A percentile compares a stretch with the other conserved stretches of the same genome.
These are phyloP conservation scores for Apus apus DNA, from an alignment of 2,113 vertebrate genomes.

Conservation along the genomic window DNA sequence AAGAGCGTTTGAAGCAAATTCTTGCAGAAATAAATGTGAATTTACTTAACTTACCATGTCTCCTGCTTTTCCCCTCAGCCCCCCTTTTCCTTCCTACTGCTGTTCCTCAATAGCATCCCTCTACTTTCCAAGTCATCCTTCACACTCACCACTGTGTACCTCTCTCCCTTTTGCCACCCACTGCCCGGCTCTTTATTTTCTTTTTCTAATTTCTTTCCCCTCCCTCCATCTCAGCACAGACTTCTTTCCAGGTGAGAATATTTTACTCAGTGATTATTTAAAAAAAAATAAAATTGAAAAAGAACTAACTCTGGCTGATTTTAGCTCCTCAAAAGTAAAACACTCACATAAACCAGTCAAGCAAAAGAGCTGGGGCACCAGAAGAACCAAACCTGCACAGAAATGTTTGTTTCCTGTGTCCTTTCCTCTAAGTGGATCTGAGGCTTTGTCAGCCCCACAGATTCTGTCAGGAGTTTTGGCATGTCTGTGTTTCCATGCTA, in stretches of 20 bases:
- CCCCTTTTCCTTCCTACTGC: conserved; percentile 62
- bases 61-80: conserved; percentile 62
- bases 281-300: background rate
- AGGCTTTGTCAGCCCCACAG: background rate
- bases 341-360: background rate
- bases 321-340: background rate
- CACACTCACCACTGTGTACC: conserved; percentile 44
- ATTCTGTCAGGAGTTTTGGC: background rate
- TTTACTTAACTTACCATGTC: conserved; percentile 76
- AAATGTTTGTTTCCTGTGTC: background rate
- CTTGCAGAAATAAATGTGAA: conserved; percentile 74
- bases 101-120: conserved; percentile 65
- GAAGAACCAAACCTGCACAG: background rate
- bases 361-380: background rate
- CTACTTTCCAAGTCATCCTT: conserved; percentile 65
- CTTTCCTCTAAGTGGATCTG: background rate
- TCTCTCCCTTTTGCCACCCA: conserved; percentile 50
- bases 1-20: conserved; percentile 68
- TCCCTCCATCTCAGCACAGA: conserved; percentile 31
- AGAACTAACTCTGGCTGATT: background rate
- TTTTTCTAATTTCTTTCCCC: conserved; percentile 48
- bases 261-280: background rate
- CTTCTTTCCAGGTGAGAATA: conserved; percentile 58
- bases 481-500: background rate
- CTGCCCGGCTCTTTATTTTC: conserved; percentile 58